Conservation (phyloP, 2,113 vertebrate species). For the Typhlomys cinereus region DNA sequence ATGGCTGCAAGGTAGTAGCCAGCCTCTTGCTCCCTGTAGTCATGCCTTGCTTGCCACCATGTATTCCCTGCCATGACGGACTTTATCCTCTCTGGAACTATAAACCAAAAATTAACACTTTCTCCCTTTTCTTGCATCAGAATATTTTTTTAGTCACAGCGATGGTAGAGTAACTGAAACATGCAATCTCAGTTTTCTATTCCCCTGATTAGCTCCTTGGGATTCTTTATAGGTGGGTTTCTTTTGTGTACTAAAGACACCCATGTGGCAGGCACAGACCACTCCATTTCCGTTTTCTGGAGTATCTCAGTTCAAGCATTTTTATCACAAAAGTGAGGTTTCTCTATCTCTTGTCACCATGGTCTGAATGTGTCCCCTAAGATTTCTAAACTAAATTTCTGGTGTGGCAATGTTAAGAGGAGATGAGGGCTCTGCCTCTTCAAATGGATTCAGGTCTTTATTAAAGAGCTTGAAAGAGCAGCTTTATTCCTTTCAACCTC, state of each 20-base stretch:
- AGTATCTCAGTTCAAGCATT: background rate
- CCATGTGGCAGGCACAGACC: background rate
- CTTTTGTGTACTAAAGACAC: background rate
- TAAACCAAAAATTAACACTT: too few species aligned
- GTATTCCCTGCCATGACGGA: too few species aligned
- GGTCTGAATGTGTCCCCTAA: background rate
- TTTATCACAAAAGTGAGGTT: background rate
- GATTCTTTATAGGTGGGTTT: background rate
- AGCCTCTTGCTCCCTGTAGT: too few species aligned
- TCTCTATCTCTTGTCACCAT: background rate
- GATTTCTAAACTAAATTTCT: background rate
- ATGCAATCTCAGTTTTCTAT: conserved; percentile 36
- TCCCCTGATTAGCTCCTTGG: background rate
- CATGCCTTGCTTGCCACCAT: too few species aligned
- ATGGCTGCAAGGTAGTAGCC: too few species aligned
- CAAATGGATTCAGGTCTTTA: background rate
- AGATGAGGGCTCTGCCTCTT: background rate
- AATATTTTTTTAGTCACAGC: too few species aligned
- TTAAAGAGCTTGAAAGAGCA: background rate
- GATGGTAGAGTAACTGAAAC: too few species aligned
- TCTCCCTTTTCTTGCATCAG: too few species aligned
- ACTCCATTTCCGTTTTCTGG: background rate
- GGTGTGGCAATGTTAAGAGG: background rate
- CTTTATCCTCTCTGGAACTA: too few species aligned
- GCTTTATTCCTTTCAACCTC: background rate